Evolutionary conservation across 2,113 vertebrate species (phyloP).

Genomic region (Castor canadensis): DNA sequence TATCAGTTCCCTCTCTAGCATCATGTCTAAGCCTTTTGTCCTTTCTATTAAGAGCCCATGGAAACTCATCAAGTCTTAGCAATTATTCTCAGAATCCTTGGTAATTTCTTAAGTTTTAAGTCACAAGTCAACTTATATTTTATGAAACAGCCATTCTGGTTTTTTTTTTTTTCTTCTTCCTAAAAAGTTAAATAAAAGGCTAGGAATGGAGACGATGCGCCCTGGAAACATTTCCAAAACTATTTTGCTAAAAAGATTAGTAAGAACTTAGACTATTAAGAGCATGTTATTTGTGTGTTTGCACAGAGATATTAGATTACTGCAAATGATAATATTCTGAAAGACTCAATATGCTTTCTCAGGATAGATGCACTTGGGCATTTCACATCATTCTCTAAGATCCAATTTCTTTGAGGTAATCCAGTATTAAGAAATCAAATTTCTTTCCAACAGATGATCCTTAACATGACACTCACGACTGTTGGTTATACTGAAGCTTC

Average conservation of each 20-base stretch:
- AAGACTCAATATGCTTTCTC: conserved; percentile 26
- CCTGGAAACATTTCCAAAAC: conserved; percentile 48
- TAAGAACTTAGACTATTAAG: conserved; percentile 54
- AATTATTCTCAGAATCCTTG: conserved; percentile 47
- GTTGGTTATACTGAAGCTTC: neutral
- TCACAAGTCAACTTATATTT: conserved; percentile 19
- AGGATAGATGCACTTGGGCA: neutral
- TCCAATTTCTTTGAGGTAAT: conserved; percentile 7
- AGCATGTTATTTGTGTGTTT: neutral
- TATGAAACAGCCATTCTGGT: neutral
- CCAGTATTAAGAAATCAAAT: conserved; percentile 31
- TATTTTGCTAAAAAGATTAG: conserved; percentile 48
- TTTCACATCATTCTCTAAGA: conserved; percentile 25
- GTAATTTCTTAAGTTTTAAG: conserved; percentile 18
- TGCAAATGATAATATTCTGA: conserved; percentile 1
- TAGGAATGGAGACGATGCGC: conserved; percentile 38
- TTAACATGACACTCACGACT: neutral
- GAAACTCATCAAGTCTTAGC: conserved; percentile 22
- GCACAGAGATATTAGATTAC: neutral
- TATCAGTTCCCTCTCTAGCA: neutral
- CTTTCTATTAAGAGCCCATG: conserved; percentile 6
- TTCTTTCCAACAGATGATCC: conserved; percentile 42
- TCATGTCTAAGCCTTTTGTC: neutral
- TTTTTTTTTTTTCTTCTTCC: neutral
- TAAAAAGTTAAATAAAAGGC: conserved; percentile 49